phyloP scores from a whole-genome alignment of 2,797 vertebrate species.

The Coendou prehensilis region DNA sequence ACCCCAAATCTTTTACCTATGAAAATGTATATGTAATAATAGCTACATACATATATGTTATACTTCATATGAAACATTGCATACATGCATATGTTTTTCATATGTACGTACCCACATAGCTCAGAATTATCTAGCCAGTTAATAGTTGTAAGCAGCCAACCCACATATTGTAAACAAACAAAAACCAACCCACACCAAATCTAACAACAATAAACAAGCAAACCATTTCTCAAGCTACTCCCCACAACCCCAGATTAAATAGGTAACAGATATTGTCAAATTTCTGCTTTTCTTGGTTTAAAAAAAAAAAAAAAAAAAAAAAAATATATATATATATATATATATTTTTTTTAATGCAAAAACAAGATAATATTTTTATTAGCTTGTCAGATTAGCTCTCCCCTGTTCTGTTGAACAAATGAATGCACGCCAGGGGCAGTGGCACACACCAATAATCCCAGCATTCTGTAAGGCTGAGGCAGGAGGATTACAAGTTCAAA shows the following conservation, averaged over 20 bases:
- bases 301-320: too few species aligned
- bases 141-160: not conserved
- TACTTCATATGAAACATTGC: not conserved
- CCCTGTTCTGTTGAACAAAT: slow-evolving; percentile 1
- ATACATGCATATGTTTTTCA: not conserved
- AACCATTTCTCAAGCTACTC: not conserved
- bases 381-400: not conserved
- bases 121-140: slow-evolving; percentile 41
- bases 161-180: slow-evolving; percentile 16
- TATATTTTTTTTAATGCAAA: not conserved
- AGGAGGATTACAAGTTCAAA: not conserved
- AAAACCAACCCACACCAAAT: not conserved
- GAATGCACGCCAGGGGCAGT: not conserved
- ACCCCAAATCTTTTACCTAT: not conserved
- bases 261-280: not conserved
- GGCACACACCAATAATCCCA: not conserved
- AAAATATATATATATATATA: too few species aligned
- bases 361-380: slow-evolving; percentile 16
- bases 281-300: not conserved
- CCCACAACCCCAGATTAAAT: not conserved
- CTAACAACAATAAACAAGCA: slow-evolving; percentile 5
- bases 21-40: not conserved
- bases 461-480: not conserved
- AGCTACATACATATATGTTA: not conserved
- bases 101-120: not conserved